Evolutionary conservation across 1,140 invertebrate species (phyloP).

Genomic region (Rhyzopertha dominica): DNA sequence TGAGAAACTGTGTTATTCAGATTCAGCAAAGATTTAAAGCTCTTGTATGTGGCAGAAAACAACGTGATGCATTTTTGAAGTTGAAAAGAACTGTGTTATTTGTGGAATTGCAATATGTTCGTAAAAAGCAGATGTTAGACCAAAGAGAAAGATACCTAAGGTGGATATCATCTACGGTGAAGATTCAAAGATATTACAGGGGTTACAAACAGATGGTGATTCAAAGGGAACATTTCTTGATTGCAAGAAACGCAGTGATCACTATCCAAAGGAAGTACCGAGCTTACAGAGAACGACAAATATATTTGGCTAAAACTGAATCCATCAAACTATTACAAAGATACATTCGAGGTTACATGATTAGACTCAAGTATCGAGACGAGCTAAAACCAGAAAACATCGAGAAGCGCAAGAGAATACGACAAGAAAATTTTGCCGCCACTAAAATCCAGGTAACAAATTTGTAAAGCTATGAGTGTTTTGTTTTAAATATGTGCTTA

Average conservation of each 20-base stretch:
- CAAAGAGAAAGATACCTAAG: constrained; percentile 36
- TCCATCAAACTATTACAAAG: too few relatives aligned
- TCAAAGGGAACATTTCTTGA: constrained; percentile 6
- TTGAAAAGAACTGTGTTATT: constrained; percentile 36
- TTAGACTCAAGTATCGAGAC: constrained; percentile 39
- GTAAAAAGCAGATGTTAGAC: constrained; percentile 12
- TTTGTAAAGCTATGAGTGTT: constrained; percentile 5
- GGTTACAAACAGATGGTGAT: constrained; percentile 26
- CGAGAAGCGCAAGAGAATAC: constrained; percentile 45
- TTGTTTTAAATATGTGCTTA: constrained; percentile 12
- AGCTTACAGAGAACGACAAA: constrained; percentile 3
- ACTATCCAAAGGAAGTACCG: constrained; percentile 43
- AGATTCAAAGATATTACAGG: constrained; percentile 34
- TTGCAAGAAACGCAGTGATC: constrained; percentile 25
- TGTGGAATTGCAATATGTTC: constrained; percentile 36
- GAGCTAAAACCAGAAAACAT: constrained; percentile 44
- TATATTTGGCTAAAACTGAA: too few relatives aligned
- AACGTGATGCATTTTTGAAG: constrained; percentile 37
- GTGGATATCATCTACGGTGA: constrained; percentile 23
- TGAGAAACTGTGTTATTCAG: constrained; percentile 32
- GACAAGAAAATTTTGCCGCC: constrained; percentile 46
- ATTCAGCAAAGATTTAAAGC: constrained; percentile 43
- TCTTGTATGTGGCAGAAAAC: constrained; percentile 27
- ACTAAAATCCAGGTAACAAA: constrained; percentile 55
- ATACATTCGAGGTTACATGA: constrained; percentile 48